Evolutionary conservation across 2,113 vertebrate species (phyloP).

Genomic region (Sander lucioperca): DNA sequence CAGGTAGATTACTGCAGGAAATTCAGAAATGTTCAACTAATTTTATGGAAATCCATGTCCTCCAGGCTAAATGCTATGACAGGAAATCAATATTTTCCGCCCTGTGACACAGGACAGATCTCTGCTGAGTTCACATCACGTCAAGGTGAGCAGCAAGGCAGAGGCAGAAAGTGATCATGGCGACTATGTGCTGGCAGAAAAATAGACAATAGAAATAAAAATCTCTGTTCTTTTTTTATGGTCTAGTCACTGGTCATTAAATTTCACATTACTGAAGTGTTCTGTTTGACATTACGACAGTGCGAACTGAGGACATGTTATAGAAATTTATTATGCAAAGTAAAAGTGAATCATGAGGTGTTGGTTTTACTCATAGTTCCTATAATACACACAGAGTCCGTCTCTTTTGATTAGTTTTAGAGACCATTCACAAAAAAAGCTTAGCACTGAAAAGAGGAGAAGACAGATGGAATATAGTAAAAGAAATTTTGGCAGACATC

Average conservation of each 20-base stretch:
- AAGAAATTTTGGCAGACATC: neutral
- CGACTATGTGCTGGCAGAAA: constrained; percentile 36
- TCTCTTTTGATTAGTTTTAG: neutral
- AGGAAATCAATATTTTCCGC: constrained; percentile 40
- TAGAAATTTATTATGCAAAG: constrained; percentile 58
- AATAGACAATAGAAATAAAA: no score
- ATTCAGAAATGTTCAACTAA: constrained; percentile 36
- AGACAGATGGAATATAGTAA: neutral
- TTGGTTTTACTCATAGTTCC: constrained; percentile 50
- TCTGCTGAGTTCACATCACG: constrained; percentile 45
- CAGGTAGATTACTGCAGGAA: constrained; percentile 33
- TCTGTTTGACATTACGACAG: constrained; percentile 59
- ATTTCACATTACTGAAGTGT: constrained; percentile 70
- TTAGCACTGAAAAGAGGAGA: neutral
- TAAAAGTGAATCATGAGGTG: constrained; percentile 59
- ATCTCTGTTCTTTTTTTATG: constrained; percentile 64
- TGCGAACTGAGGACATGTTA: constrained; percentile 54
- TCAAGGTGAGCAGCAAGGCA: constrained; percentile 67
- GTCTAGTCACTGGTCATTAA: constrained; percentile 73
- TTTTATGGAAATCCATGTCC: constrained; percentile 54
- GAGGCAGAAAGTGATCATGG: constrained; percentile 48
- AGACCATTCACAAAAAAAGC: neutral
- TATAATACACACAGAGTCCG: neutral
- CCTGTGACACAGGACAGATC: constrained; percentile 34
- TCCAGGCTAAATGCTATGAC: constrained; percentile 53